These are phyloP conservation scores for Eulemur rubriventer DNA, from an alignment of 2,797 vertebrate genomes.

Conservation along the genomic window DNA sequence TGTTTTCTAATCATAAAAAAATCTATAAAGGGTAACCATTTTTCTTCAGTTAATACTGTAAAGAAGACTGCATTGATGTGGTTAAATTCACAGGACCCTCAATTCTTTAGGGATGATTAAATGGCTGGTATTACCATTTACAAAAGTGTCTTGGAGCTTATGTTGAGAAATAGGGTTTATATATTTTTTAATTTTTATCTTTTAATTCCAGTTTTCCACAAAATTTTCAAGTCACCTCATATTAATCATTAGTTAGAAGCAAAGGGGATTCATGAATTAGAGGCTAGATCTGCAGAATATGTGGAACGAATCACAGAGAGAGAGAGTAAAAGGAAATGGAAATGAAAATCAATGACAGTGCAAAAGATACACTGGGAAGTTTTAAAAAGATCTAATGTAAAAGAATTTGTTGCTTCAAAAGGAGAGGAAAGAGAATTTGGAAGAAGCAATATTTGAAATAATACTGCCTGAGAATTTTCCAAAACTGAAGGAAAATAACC, in stretches of 20 bases:
- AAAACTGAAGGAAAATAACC: neutral
- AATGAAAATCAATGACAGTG: neutral
- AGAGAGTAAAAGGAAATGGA: neutral
- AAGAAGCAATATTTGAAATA: constrained; percentile 28
- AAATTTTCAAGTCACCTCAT: neutral
- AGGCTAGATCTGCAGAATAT: neutral
- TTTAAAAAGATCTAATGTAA: neutral
- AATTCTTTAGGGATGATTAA: too few species aligned
- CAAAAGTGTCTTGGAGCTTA: neutral
- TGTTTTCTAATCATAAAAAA: too few species aligned
- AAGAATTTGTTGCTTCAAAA: constrained; percentile 7
- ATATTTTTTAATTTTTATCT: too few species aligned
- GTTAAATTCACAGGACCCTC: too few species aligned
- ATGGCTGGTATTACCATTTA: too few species aligned
- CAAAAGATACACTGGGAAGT: neutral
- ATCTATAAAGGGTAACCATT: too few species aligned
- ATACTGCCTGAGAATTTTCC: constrained; percentile 1
- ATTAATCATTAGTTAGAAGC: constrained; percentile 33
- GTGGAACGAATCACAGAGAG: neutral
- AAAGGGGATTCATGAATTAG: neutral
- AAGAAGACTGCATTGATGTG: too few species aligned
- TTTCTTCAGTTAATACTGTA: too few species aligned
- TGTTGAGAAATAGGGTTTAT: too few species aligned
- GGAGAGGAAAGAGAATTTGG: neutral
- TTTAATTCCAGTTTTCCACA: too few species aligned